These are phyloP conservation scores for Lepidurus packardi DNA, from an alignment of 1,140 invertebrate genomes.

Conservation along the genomic window DNA sequence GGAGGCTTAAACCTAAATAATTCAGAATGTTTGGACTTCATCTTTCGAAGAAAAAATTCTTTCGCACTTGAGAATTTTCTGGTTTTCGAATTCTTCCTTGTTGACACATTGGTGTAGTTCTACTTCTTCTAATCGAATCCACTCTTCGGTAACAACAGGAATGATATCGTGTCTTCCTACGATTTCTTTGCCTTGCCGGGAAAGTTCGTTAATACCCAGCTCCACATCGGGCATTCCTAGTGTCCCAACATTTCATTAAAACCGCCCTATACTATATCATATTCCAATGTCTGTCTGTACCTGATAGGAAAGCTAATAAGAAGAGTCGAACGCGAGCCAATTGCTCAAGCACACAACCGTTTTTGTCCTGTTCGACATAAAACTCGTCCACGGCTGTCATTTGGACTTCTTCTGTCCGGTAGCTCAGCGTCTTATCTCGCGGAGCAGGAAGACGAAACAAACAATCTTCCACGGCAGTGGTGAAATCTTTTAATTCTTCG, in stretches of 20 bases:
- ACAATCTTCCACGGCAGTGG: constrained; percentile 79
- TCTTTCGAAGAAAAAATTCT: background rate
- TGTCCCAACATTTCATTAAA: constrained; percentile 42
- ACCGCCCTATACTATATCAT: background rate
- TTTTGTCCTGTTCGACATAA: constrained; percentile 83
- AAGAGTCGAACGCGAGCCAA: constrained; percentile 91
- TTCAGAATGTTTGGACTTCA: constrained; percentile 22
- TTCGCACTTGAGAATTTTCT: constrained; percentile 73
- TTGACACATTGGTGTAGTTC: constrained; percentile 95
- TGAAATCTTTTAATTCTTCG: constrained; percentile 87
- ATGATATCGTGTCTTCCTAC: constrained; percentile 98
- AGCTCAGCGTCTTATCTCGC: constrained; percentile 80
- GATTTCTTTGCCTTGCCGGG: constrained; percentile 94
- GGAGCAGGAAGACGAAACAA: constrained; percentile 76
- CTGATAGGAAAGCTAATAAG: constrained; percentile 81
- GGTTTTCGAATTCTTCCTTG: constrained; percentile 81
- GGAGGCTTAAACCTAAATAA: constrained; percentile 87
- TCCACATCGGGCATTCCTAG: constrained; percentile 92
- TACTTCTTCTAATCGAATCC: constrained; percentile 90
- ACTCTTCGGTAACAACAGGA: constrained; percentile 97
- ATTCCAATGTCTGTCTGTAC: constrained; percentile 40
- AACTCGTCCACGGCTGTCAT: constrained; percentile 94
- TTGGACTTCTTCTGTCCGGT: constrained; percentile 98
- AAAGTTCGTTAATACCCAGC: constrained; percentile 93
- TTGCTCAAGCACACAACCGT: constrained; percentile 80